Evolutionary conservation across 2,113 vertebrate genomes (phyloP), one percentile per base, ranked within the genome.

Genomic region (Gambusia holbrooki): DNA sequence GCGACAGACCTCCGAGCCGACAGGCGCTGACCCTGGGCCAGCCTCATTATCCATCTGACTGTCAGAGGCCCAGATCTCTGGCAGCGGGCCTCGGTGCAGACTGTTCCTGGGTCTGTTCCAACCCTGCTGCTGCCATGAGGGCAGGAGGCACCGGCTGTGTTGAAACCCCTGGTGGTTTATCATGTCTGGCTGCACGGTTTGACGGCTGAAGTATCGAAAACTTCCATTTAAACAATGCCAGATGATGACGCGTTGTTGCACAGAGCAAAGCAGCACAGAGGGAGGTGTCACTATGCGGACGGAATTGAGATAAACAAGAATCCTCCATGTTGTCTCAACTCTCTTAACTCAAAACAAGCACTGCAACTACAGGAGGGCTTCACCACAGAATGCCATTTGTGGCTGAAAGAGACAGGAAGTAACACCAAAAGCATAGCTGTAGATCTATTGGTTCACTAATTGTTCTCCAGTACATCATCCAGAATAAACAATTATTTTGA

Each of bases 1-100:
- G 61, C 29, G 60, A 51, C 74, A 28, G 62, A 32, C 60, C 79
- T 77, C 37, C n/a, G 51, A 68, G 66, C 75, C 8, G 48, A 71
- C 77, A 54, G 71, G 25, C 6, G 45, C 67, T 71, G 83, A 84
- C 80, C 73, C 71, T 0, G 11, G 72, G 66, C 70, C 77, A 40
- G 40, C 78, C 60, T 77, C 73, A 73, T 83, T 71, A 71, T 79
- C 77, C 63, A 79, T 82, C 74, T 87, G 87, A 45, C 2, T 0
- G 70, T 71, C 60, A 29, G 7, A 27, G 2, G 61, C 1, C 17
- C 62, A 62, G 66, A 65, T 74, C 66, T 78, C 63, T 81, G 79
- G 79, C 82, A 69, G 69, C 1, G 15, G 2, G 33, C 73, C 60
- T 11, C 17, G 45, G 45, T 17, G 14, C 15, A 17, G 35, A 61